phyloP scores from a whole-genome alignment of 1,140 invertebrate species.

The Mycetomoellerius zeteki region DNA sequence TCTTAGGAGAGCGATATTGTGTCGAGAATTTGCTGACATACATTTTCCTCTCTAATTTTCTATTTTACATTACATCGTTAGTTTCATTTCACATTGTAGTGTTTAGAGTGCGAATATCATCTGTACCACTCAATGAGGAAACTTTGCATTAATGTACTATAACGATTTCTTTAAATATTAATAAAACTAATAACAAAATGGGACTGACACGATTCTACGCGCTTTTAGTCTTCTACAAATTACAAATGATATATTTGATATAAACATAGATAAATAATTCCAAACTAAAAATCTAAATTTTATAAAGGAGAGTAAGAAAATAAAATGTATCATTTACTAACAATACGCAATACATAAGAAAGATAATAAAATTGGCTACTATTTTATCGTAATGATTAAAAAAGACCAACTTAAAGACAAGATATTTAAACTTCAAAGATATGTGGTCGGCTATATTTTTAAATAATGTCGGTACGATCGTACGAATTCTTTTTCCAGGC shows the following conservation, averaged over 20 bases:
- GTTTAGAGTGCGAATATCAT: not conserved
- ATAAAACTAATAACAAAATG: not conserved
- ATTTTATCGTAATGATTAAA: not conserved
- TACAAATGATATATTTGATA: not conserved
- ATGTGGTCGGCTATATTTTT: conserved; percentile 19
- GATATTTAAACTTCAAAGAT: conserved; percentile 22
- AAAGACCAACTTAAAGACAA: not conserved
- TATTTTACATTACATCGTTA: conserved; percentile 9
- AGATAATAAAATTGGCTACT: not conserved
- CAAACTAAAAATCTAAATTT: not conserved
- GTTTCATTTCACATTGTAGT: conserved; percentile 1
- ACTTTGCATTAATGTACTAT: not conserved
- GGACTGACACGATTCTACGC: not conserved
- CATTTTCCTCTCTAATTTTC: not conserved
- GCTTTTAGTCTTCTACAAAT: not conserved
- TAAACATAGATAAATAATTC: not conserved
- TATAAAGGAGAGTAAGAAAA: not conserved
- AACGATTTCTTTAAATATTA: not conserved
- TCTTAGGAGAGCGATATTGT: not conserved
- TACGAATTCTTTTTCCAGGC: conserved; percentile 36
- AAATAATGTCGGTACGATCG: conserved; percentile 53
- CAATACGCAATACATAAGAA: not conserved
- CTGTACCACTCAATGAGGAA: not conserved
- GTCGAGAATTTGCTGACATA: not conserved
- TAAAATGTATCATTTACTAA: not conserved